Percentiles rank a stretch among this genome's conserved stretches.
phyloP scores from a whole-genome alignment of 2,113 vertebrate genomes.

The Ovis aries region ARS-UI_Ramb_v3.0 NC_056069.1:50403001-50403500 shows the following conservation, averaged over 20 bases:
- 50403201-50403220: not conserved
- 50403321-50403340: not conserved
- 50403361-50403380: not conserved
- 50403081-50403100: not conserved
- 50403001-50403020: not conserved
- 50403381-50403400: not conserved
- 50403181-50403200: not conserved
- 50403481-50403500: not conserved
- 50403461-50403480: not conserved
- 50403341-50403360: not conserved
- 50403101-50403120: rapidly evolving
- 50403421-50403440: not conserved
- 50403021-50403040: not conserved
- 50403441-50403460: not conserved
- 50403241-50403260: not conserved
- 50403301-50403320: not conserved
- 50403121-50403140: not conserved
- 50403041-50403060: not conserved
- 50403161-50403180: not conserved
- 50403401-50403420: not conserved
- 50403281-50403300: not conserved
- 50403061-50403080: not conserved
- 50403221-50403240: not conserved
- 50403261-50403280: not conserved
- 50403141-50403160: not conserved